phyloP scores from a whole-genome alignment of 1,140 invertebrate species.

The Chironomus striatipennis region DNA sequence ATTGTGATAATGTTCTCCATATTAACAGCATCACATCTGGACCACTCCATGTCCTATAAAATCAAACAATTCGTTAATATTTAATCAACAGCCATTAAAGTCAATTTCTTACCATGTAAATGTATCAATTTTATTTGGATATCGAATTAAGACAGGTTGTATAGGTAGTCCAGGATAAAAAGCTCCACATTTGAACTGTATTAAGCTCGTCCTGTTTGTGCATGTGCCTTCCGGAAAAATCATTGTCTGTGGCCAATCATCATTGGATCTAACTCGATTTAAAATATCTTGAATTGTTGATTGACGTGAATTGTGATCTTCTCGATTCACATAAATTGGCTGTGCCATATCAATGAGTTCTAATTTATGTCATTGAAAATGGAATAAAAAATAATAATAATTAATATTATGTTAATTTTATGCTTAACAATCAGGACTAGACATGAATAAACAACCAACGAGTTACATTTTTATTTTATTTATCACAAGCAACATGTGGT shows the following conservation, averaged over 20 bases:
- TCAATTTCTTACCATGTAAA: slow-evolving; percentile 53
- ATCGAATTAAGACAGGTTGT: slow-evolving; percentile 86
- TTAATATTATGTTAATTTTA: slow-evolving; percentile 16
- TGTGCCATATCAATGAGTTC: slow-evolving; percentile 89
- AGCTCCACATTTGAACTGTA: slow-evolving; percentile 91
- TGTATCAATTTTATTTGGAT: slow-evolving; percentile 85
- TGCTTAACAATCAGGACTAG: background rate
- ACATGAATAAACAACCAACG: background rate
- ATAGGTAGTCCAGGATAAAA: slow-evolving; percentile 91
- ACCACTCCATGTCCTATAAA: slow-evolving; percentile 85
- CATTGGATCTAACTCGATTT: slow-evolving; percentile 67
- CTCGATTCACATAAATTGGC: slow-evolving; percentile 86
- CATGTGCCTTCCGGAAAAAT: slow-evolving; percentile 96
- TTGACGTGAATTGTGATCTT: slow-evolving; percentile 84
- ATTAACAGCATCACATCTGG: slow-evolving; percentile 85
- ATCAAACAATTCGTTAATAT: too few relatives aligned
- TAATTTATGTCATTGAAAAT: slow-evolving; percentile 38
- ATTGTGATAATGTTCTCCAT: slow-evolving; percentile 85
- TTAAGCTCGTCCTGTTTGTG: slow-evolving; percentile 85
- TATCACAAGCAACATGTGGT: too few relatives aligned
- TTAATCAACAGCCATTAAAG: too few relatives aligned
- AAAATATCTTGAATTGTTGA: slow-evolving; percentile 89
- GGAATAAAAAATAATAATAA: background rate
- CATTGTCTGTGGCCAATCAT: slow-evolving; percentile 89
- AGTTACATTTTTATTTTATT: background rate